Evolutionary conservation across 2,888 invertebrate species (phyloP), one percentile per base, ranked within the genome.

Genomic region (Elegia similella): DNA sequence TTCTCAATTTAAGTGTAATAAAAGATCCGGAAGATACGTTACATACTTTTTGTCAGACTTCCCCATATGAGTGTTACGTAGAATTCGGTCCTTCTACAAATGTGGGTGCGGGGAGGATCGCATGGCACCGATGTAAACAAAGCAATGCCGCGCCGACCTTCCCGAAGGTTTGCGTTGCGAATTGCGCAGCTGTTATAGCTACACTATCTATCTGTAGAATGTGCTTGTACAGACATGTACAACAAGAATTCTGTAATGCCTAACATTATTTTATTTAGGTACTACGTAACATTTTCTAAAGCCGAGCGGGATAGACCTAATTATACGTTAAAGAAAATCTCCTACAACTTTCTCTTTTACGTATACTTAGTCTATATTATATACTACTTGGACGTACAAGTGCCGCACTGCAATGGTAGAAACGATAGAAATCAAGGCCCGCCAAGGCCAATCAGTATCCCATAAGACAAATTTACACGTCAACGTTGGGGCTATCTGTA

Each of bases 91-190:
- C 15, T 42, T 7, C 30, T 12, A 23, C 29, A 44, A 57, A 42
- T 56, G 62, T 52, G 58, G 57, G 47, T 56, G 58, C 42, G 54
- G 58, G 55, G 58, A 61, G 65, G 62, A 63, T 66, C 64, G 68
- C 70, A 67, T 72, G 71, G 60, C 55, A 67, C 65, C 66, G 75
- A 79, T 66, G 83, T 87, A 85, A 88, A 86, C 85, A 83, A 84
- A 81, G 77, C 69, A 83, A 76, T 86, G 85, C 76, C 78, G 74
- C 66, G 67, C 61, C 84, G 85, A 86, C 88, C 89, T 87, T 84
- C 64, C 70, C 67, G 67, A 80, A 82, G 86, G 88, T 80, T 81
- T 75, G 69, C 75, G 70, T 81, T 75, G 69, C 75, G 70, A 70
- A 74, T 69, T 64, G 67, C 71, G 69, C 68, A 62, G 62, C 63